Conservation (phyloP, 1,140 invertebrate genomes). For the Drosophila arawakana region DNA sequence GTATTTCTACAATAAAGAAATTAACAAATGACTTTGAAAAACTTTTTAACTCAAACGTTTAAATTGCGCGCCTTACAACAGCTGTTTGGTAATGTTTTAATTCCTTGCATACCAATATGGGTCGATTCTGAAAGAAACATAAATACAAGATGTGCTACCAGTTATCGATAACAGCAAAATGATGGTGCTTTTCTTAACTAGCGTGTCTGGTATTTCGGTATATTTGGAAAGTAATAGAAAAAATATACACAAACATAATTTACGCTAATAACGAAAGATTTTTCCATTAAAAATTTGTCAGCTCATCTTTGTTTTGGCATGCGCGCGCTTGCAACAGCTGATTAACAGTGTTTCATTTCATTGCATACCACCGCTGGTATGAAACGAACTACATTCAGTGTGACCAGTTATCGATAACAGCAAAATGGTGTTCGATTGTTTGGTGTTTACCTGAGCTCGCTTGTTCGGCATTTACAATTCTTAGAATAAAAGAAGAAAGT, state of each 20-base stretch:
- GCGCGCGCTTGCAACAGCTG: conserved; percentile 28
- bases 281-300: too few species aligned
- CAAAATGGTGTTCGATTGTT: conserved; percentile 11
- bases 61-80: conserved; percentile 1
- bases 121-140: not conserved
- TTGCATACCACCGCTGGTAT: not conserved
- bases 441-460: conserved; percentile 44
- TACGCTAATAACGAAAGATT: too few species aligned
- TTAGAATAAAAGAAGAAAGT: conserved; percentile 20
- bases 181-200: conserved; percentile 36
- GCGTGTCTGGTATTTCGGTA: conserved; percentile 15
- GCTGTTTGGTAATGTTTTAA: conserved; percentile 14
- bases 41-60: not conserved
- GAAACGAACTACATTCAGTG: conserved; percentile 24
- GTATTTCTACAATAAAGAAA: too few species aligned
- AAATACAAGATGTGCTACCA: conserved; percentile 30
- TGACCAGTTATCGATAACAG: conserved; percentile 9
- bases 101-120: conserved; percentile 1
- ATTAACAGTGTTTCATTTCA: conserved; percentile 4
- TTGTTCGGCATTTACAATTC: conserved; percentile 26
- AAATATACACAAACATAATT: conserved; percentile 48
- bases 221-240: conserved; percentile 1
- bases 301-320: too few species aligned
- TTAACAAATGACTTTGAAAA: too few species aligned
- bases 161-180: not conserved